Evolutionary conservation across 2,797 vertebrate species (phyloP).

Genomic region (Ctenosaura bakeri): DNA sequence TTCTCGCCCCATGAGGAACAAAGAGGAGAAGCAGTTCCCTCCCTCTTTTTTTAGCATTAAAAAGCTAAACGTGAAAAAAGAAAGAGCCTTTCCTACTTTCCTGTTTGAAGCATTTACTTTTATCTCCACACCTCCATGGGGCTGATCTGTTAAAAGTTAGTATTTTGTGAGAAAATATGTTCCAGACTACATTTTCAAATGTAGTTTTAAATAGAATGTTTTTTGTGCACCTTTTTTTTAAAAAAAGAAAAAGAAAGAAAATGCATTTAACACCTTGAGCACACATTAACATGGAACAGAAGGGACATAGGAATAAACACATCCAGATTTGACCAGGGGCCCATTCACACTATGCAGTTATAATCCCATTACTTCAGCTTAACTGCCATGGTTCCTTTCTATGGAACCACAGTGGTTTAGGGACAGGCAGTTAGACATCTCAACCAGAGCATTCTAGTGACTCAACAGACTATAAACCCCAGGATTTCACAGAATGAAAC

Average conservation of each 20-base stretch:
- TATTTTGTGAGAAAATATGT: neutral
- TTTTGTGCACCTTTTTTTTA: neutral
- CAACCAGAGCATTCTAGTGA: too few relatives aligned
- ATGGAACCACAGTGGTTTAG: too few relatives aligned
- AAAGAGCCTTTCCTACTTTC: neutral
- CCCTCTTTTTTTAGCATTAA: neutral
- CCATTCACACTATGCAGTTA: too few relatives aligned
- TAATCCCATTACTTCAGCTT: too few relatives aligned
- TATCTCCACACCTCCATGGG: neutral
- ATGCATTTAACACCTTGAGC: neutral
- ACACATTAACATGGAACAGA: neutral
- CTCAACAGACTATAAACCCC: too few relatives aligned
- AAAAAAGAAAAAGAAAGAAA: neutral
- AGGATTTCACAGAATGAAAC: too few relatives aligned
- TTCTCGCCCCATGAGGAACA: neutral
- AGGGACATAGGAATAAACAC: neutral
- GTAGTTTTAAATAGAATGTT: neutral
- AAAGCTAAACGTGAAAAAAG: neutral
- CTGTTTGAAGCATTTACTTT: neutral
- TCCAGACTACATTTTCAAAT: neutral
- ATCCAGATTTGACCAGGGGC: neutral
- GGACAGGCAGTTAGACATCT: too few relatives aligned
- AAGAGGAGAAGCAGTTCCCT: neutral
- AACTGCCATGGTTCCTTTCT: too few relatives aligned
- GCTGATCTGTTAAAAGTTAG: neutral